A percentile compares a stretch with the other conserved stretches of the same genome.
These are phyloP conservation scores for Melanitta fusca DNA, from an alignment of 2,797 vertebrate species.

Conservation along the genomic window DNA sequence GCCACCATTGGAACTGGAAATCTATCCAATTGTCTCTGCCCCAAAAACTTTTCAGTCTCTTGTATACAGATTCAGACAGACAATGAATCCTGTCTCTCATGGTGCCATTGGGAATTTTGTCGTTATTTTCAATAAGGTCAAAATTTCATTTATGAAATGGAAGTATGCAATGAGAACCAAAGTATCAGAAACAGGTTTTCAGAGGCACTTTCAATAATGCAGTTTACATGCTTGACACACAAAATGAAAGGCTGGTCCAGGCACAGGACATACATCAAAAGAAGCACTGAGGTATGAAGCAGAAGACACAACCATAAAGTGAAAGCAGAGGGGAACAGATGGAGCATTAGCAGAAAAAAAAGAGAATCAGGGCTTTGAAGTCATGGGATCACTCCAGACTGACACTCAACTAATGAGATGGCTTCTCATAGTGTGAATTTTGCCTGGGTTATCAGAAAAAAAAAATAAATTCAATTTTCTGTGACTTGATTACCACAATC, in stretches of 20 bases:
- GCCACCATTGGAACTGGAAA: neutral
- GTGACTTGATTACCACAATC: neutral
- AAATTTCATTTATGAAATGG: neutral
- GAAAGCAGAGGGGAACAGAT: neutral
- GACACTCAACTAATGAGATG: neutral
- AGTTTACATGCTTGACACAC: neutral
- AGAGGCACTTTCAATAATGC: neutral
- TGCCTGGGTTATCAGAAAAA: neutral
- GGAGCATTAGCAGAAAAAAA: neutral
- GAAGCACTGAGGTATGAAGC: neutral
- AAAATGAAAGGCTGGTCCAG: neutral
- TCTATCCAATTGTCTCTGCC: neutral
- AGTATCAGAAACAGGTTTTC: neutral
- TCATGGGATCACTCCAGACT: neutral
- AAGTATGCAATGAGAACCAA: neutral
- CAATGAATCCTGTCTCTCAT: neutral
- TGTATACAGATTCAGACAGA: neutral
- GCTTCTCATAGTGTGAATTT: neutral
- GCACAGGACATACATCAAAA: neutral
- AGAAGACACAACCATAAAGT: neutral
- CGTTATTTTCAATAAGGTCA: neutral
- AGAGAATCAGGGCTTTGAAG: neutral
- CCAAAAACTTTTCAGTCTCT: neutral
- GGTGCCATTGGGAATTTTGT: neutral
- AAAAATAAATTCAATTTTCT: neutral